Evolutionary conservation across 2,888 invertebrate species (phyloP).

Genomic region (Lochmaea crataegi): DNA sequence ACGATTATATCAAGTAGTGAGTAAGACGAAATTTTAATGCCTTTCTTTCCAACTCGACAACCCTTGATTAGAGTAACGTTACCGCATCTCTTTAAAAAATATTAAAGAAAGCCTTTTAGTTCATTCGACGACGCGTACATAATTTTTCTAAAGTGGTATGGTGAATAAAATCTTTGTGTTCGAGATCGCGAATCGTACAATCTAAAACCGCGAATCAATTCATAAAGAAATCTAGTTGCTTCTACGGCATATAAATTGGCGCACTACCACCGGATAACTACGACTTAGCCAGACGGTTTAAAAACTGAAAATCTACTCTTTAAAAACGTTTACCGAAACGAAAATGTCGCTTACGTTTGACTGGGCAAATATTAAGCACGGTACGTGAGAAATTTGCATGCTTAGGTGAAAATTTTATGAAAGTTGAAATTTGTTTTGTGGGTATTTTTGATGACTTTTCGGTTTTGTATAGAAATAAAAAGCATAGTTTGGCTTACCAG

Average conservation of each 20-base stretch:
- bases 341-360: constrained; percentile 5
- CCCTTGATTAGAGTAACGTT: background rate
- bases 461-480: background rate
- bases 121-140: no score
- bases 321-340: constrained; percentile 3
- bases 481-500: background rate
- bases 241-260: background rate
- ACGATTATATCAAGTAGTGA: no score
- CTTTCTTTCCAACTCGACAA: background rate
- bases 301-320: constrained; percentile 11
- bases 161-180: no score
- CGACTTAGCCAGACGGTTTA: background rate
- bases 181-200: no score
- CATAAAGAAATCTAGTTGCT: background rate
- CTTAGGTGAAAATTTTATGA: constrained; percentile 13
- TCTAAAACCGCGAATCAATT: no score
- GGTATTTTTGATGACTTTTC: background rate
- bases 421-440: background rate
- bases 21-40: background rate
- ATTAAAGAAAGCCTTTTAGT: no score
- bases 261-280: background rate
- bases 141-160: background rate
- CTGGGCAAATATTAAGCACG: constrained; percentile 6
- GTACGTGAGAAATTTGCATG: constrained; percentile 11
- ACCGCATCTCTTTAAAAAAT: background rate